phyloP scores from a whole-genome alignment of 1,140 invertebrate species.

The Adelges cooleyi region DNA sequence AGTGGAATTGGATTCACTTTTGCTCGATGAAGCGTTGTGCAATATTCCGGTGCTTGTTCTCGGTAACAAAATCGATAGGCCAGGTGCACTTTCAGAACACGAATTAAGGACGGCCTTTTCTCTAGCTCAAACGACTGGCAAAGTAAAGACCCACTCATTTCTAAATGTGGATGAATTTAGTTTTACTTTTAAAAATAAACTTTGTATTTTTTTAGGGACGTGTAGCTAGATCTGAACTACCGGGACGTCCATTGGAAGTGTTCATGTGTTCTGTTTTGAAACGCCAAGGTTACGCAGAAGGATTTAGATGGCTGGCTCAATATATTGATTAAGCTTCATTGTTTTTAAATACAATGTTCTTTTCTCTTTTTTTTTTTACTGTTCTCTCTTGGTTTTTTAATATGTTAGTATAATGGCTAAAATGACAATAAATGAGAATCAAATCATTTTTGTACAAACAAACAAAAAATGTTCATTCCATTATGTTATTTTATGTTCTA shows the following conservation, averaged over 20 bases:
- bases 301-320: conserved; percentile 98
- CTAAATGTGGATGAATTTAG: no score
- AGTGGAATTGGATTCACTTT: conserved; percentile 69
- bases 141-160: conserved; percentile 63
- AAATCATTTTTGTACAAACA: no score
- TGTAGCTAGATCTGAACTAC: conserved; percentile 57
- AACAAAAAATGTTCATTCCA: no score
- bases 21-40: conserved; percentile 92
- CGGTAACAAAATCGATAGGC: conserved; percentile 98
- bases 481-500: no score
- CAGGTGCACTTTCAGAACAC: conserved; percentile 91
- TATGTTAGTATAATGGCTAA: no score
- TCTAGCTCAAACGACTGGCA: conserved; percentile 91
- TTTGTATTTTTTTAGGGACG: no score
- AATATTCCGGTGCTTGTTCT: conserved; percentile 93
- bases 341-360: no score
- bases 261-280: conserved; percentile 99
- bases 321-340: conserved; percentile 64
- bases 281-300: conserved; percentile 98
- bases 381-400: no score
- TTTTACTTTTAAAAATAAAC: no score
- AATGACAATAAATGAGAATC: no score
- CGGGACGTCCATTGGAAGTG: conserved; percentile 89
- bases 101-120: conserved; percentile 87
- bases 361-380: no score